Conservation (phyloP, 2,888 invertebrate species). For the Amiota minor region DNA sequence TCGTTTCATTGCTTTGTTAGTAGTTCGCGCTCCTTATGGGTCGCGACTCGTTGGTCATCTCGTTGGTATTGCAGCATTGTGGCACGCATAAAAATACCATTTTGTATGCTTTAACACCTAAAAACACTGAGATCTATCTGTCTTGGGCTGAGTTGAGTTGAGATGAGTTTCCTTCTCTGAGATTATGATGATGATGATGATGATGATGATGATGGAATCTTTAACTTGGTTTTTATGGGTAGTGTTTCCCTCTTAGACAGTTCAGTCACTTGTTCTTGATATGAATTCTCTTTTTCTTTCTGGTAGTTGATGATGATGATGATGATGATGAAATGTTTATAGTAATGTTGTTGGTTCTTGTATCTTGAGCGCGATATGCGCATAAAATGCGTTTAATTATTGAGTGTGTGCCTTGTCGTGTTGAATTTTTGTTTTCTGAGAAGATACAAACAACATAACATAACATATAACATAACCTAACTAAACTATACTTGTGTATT, state of each 20-base stretch:
- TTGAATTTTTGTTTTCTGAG: neutral
- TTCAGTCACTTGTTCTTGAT: neutral
- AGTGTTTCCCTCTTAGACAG: neutral
- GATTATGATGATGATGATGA: neutral
- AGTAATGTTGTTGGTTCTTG: neutral
- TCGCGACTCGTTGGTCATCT: neutral
- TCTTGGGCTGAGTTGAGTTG: conserved; percentile 8
- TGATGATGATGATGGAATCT: neutral
- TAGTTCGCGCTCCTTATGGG: neutral
- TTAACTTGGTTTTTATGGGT: neutral
- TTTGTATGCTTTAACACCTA: conserved; percentile 61
- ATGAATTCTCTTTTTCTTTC: neutral
- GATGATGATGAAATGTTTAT: neutral
- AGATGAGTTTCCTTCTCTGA: neutral
- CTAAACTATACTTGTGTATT: too few relatives aligned
- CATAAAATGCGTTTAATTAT: conserved; percentile 31
- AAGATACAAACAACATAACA: neutral
- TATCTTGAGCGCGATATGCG: conserved; percentile 21
- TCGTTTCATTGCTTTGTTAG: neutral
- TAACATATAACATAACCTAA: too few relatives aligned
- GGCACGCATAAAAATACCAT: conserved; percentile 36
- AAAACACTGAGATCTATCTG: conserved; percentile 33
- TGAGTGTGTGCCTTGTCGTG: conserved; percentile 3
- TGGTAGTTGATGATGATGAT: too few relatives aligned
- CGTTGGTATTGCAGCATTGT: neutral